Base-by-base conservation (phyloP, 2,113 vertebrate genomes). In the Cricetomys ansorgei region DNA sequence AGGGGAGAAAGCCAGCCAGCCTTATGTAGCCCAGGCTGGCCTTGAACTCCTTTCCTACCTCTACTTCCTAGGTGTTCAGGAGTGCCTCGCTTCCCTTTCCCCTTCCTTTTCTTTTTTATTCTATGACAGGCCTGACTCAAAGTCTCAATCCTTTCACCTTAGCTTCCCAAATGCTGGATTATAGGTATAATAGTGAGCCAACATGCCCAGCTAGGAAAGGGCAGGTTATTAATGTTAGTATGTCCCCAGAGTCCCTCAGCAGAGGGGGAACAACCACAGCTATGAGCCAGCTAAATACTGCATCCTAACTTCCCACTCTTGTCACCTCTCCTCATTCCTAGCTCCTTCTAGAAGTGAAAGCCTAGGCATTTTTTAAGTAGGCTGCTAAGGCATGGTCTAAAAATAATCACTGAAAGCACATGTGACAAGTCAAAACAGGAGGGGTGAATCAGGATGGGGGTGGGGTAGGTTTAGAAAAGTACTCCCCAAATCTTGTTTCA, bases 301-400 rank as follows among this genome's bases (percentile, higher is more conserved):
- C 0, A 65, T 75, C 85, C 64, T n/a, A 72, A 80, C 37, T 57
- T 53, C 43, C 64, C 50, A 81, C 48, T 62, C 73, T 67, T 4
- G 1, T 75, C 43, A 83, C 87, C 62, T 89, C 89, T 89, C 73
- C 45, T 97, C 50, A 79, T n/a, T 72, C 73, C 55, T 77, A 72
- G 31, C 67, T 92, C 64, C 81, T 89, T 50, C 57, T 59, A 79
- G 43, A 92, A 83, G 67, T 65, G 62, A 92, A 96, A 96, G 83
- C 17, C 73, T 31, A 93, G 89, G 79, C 83, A 90, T 95, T 93
- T 97, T 93, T 23, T 84, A 87, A 95, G 93, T 79, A 94, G 37
- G 73, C 87, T 95, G 77, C 87, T 90, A 96, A 91, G 29, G 89
- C 75, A 94, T 5, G 80, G 69, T 79, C 93, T 96, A 97, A 97